These are phyloP conservation scores for Lycorma delicatula DNA, from an alignment of 1,140 invertebrate species.

Conservation along the genomic window DNA sequence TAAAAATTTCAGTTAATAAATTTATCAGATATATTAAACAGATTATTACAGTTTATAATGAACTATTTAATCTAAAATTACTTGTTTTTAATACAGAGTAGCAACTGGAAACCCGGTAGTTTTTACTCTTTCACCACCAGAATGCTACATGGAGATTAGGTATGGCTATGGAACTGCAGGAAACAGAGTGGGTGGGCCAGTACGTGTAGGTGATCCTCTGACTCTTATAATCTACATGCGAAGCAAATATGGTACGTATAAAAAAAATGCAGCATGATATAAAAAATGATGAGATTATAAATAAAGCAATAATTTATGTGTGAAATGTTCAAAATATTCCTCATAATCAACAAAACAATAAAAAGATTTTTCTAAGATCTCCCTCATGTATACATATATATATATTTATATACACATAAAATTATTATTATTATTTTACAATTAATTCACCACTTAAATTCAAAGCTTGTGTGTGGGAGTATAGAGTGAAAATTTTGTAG, in stretches of 20 bases:
- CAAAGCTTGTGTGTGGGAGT: too few relatives aligned
- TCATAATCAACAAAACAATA: neutral
- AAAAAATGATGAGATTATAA: neutral
- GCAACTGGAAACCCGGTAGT: conserved; percentile 88
- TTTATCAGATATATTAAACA: too few relatives aligned
- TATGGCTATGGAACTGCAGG: conserved; percentile 79
- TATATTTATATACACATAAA: too few relatives aligned
- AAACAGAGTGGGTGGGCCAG: conserved; percentile 74
- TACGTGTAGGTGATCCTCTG: conserved; percentile 83
- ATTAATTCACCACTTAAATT: too few relatives aligned
- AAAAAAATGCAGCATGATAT: neutral
- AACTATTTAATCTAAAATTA: too few relatives aligned
- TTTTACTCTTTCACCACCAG: conserved; percentile 86
- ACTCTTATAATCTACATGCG: conserved; percentile 91
- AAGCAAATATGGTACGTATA: conserved; percentile 71
- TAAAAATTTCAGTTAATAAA: too few relatives aligned
- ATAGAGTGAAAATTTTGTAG: too few relatives aligned
- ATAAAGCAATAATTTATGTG: neutral
- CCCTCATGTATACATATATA: neutral
- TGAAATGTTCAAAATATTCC: neutral
- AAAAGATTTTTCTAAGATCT: neutral
- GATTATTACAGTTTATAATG: too few relatives aligned
- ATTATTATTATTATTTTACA: too few relatives aligned
- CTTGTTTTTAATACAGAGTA: conserved; percentile 49
- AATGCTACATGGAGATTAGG: conserved; percentile 92